phyloP scores from a whole-genome alignment of 2,113 vertebrate genomes.

The Microcebus ravelobensis region DNA sequence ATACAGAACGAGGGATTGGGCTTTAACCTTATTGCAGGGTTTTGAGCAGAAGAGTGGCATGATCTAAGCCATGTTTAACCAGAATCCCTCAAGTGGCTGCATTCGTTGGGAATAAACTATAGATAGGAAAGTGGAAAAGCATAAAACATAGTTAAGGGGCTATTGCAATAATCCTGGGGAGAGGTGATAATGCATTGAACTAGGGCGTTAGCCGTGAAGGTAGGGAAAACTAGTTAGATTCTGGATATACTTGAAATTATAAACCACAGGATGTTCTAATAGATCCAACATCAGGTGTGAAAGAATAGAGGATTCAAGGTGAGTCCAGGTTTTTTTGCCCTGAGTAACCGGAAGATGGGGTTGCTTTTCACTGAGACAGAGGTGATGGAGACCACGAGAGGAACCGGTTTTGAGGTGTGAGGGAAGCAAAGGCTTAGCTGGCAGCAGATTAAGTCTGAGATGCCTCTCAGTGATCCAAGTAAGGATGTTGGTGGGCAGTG shows the following conservation, averaged over 20 bases:
- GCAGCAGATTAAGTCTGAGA: background rate
- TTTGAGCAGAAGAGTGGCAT: background rate
- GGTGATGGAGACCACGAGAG: background rate
- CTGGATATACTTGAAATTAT: background rate
- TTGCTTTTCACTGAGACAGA: background rate
- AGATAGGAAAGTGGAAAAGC: background rate
- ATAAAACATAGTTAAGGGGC: background rate
- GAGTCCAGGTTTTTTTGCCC: background rate
- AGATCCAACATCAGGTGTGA: background rate
- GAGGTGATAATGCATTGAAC: background rate
- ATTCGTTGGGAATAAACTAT: background rate
- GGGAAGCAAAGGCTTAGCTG: background rate
- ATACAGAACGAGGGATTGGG: background rate
- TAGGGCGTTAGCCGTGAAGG: background rate
- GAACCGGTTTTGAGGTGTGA: background rate
- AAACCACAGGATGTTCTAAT: background rate
- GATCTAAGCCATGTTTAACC: background rate
- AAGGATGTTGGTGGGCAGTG: background rate
- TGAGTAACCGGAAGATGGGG: background rate
- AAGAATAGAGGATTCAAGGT: background rate
- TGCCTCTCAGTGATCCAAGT: background rate
- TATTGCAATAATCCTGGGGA: background rate
- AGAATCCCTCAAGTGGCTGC: background rate
- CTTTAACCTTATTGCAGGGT: background rate
- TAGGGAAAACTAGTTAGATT: background rate